phyloP scores from a whole-genome alignment of 2,888 invertebrate species.

The Rhorus exstirpatorius region DNA sequence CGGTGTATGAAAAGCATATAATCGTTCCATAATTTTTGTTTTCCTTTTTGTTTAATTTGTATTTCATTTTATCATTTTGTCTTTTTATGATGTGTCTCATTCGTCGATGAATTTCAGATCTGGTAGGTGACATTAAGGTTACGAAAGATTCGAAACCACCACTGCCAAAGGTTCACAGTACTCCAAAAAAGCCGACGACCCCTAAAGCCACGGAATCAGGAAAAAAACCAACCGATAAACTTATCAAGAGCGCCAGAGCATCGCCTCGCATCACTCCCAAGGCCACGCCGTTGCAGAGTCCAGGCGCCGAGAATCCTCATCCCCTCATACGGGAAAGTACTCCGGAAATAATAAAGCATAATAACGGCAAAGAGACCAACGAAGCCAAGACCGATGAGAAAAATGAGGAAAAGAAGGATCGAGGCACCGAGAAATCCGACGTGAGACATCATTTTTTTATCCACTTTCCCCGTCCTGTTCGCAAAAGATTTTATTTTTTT shows the following conservation, averaged over 20 bases:
- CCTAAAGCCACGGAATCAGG: constrained; percentile 75
- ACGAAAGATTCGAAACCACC: constrained; percentile 90
- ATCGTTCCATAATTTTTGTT: neutral
- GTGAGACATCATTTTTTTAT: constrained; percentile 36
- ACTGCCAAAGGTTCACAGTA: constrained; percentile 87
- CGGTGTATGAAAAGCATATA: neutral
- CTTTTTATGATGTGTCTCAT: too few relatives aligned
- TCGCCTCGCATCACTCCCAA: constrained; percentile 86
- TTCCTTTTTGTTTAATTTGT: constrained; percentile 66
- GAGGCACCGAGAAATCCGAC: constrained; percentile 82
- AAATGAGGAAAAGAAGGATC: constrained; percentile 81
- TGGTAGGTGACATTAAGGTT: constrained; percentile 82
- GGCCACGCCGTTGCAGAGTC: constrained; percentile 88
- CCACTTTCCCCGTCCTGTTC: neutral
- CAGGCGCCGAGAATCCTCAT: constrained; percentile 85
- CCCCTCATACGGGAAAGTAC: constrained; percentile 82
- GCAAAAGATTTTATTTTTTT: neutral
- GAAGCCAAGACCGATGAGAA: constrained; percentile 79
- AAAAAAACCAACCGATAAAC: constrained; percentile 81
- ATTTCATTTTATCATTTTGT: neutral
- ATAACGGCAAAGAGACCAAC: constrained; percentile 73
- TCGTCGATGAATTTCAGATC: constrained; percentile 75
- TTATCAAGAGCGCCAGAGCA: constrained; percentile 82
- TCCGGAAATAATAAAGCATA: constrained; percentile 77
- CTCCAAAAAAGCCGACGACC: constrained; percentile 85